Base-by-base conservation (phyloP, 2,797 vertebrate species). In the Enteromius fasciolatus region DNA sequence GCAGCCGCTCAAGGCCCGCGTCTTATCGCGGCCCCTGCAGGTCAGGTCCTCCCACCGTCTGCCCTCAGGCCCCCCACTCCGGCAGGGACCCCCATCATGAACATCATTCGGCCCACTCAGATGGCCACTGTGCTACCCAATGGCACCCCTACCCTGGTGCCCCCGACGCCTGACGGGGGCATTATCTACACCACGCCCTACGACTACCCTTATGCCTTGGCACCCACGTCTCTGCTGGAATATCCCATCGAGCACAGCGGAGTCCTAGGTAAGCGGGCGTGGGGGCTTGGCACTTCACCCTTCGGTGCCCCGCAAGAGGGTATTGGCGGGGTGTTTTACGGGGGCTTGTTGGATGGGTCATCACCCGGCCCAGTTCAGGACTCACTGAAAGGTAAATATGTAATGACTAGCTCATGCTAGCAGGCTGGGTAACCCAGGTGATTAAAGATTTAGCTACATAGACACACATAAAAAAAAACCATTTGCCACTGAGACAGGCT, bases 301-400 rank as follows among this genome's bases (percentile, higher is more conserved):
- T 86, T 82, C 18, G 50, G 78, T 82, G 72, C 59, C 76, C 90
- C 89, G 90, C 94, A 94, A 73, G 95, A 95, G 88, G 93, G 90
- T 88, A 89, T 78, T 31, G 92, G 90, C 89, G 90, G 93, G 92
- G 87, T 94, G 83, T 94, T 94, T 94, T 94, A 94, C 93, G 82
- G 81, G 64, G 94, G 93, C 92, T 81, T 93, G 83, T 90, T 95
- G 92, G 94, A 95, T 89, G 90, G 90, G 75, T 87, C 90, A 80
- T 78, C 92, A 87, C 88, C 94, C 91, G 93, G 93, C 93, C 94
- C 92, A 90, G 90, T 89, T 93, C 94, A 95, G 92, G 95, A 95
- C 93, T 94, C 94, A 84, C 89, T 95, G 87, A 95, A 95, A 95
- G 94, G 94, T 95, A 95, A 95, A 95, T 95, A 95, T 92, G 91